A percentile compares a stretch with the other conserved stretches of the same genome.
Evolutionary conservation across 2,797 vertebrate species (phyloP).

Genomic region (Lagodon rhomboides): DNA sequence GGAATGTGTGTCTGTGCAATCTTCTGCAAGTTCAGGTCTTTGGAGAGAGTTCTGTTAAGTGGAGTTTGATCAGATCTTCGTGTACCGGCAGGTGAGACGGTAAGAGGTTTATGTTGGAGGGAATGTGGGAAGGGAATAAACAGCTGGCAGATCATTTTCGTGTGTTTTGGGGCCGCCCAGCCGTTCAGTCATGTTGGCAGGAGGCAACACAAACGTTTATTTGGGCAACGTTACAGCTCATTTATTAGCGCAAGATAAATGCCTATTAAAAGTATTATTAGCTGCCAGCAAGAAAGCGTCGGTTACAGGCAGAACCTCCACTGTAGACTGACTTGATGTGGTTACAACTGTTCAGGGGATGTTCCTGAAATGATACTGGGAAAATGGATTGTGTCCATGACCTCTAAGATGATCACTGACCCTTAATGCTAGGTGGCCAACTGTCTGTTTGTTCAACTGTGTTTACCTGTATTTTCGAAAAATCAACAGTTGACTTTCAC

Average conservation of each 20-base stretch:
- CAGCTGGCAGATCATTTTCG: not conserved
- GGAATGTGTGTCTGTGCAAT: not conserved
- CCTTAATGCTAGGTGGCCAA: no score
- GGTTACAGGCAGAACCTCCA: not conserved
- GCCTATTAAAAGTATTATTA: constrained; percentile 4
- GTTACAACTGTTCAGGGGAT: no score
- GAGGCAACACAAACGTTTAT: not conserved
- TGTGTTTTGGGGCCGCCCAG: not conserved
- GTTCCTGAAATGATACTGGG: no score
- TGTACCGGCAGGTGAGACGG: not conserved
- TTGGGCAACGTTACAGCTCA: not conserved
- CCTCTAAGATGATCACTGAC: no score
- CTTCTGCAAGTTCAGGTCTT: not conserved
- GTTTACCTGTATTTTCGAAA: no score
- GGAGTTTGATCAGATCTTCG: not conserved
- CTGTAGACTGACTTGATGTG: not conserved
- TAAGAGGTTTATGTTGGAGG: no score
- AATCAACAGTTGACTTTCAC: no score
- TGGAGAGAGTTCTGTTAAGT: not conserved
- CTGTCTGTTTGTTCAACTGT: no score
- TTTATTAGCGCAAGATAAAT: not conserved
- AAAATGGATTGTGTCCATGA: no score
- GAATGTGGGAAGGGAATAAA: no score
- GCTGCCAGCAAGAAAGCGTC: constrained; percentile 19
- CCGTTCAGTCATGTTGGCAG: not conserved